Conservation (phyloP, 2,797 vertebrate species). For the Sebastes jordani region DNA sequence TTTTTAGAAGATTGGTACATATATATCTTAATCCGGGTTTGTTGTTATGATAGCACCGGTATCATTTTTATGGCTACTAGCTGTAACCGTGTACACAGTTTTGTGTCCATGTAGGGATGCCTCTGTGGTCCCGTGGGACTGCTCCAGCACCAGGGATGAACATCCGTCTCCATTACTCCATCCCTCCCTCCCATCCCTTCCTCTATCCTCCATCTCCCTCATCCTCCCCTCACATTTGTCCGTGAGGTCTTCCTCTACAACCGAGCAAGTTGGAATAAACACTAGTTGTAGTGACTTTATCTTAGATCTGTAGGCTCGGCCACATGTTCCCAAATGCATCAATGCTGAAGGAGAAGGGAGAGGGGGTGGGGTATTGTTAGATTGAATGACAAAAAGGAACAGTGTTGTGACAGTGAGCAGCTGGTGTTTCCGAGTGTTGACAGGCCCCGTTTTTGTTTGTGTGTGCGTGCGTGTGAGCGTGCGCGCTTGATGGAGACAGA, state of each 20-base stretch:
- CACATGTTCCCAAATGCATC: conserved; percentile 41
- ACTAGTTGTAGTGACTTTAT: background rate
- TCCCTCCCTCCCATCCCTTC: background rate
- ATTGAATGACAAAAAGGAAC: conserved; percentile 72
- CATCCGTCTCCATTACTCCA: conserved; percentile 42
- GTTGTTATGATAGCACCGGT: conserved; percentile 3
- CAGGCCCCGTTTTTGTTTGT: conserved; percentile 46
- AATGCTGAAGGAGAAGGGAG: conserved; percentile 11
- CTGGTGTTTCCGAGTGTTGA: conserved; percentile 78
- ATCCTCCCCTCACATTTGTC: background rate
- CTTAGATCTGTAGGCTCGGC: background rate
- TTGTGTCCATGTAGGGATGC: conserved; percentile 14
- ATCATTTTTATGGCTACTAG: background rate
- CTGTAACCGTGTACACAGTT: background rate
- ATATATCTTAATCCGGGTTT: background rate
- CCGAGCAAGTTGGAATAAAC: background rate
- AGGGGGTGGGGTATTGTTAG: conserved; percentile 43
- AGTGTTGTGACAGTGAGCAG: conserved; percentile 79
- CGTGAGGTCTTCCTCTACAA: background rate
- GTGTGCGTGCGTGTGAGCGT: conserved; percentile 5
- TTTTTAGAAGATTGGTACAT: conserved; percentile 1
- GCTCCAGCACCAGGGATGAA: conserved; percentile 1
- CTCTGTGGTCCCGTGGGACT: background rate
- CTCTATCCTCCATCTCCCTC: conserved; percentile 1
- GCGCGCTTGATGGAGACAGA: conserved; percentile 71